Conservation (phyloP, 2,797 vertebrate genomes). For the Sebastes aleutianus region DNA sequence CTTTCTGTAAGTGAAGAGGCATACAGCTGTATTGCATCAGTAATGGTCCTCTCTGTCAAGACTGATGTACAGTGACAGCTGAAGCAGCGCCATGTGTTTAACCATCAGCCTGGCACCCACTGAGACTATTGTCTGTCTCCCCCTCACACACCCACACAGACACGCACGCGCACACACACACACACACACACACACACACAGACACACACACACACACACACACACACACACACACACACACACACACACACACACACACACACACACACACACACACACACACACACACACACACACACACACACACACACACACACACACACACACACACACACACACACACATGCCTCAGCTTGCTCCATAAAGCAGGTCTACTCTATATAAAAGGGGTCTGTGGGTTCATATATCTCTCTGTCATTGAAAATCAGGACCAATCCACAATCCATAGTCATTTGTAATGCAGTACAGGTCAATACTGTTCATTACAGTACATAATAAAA, state of each 20-base stretch:
- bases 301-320: neutral
- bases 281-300: neutral
- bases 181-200: neutral
- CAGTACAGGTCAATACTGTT: conserved; percentile 8
- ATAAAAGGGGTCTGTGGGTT: neutral
- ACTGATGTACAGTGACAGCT: conserved; percentile 35
- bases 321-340: neutral
- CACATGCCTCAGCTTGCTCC: neutral
- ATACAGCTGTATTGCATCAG: neutral
- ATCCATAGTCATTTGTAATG: neutral
- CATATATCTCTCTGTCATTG: neutral
- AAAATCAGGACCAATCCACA: conserved; percentile 6
- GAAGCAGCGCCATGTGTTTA: conserved; percentile 26
- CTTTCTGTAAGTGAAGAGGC: conserved; percentile 18
- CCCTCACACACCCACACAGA: neutral
- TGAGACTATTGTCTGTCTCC: conserved; percentile 14
- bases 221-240: neutral
- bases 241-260: neutral
- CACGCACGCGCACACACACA: neutral
- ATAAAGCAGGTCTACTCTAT: conserved; percentile 5
- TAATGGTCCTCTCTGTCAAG: neutral
- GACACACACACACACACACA: neutral
- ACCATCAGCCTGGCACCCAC: conserved; percentile 31
- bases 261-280: neutral
- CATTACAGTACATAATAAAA: neutral